Conservation (phyloP, 1,140 invertebrate genomes). For the Heliconius himera region DNA sequence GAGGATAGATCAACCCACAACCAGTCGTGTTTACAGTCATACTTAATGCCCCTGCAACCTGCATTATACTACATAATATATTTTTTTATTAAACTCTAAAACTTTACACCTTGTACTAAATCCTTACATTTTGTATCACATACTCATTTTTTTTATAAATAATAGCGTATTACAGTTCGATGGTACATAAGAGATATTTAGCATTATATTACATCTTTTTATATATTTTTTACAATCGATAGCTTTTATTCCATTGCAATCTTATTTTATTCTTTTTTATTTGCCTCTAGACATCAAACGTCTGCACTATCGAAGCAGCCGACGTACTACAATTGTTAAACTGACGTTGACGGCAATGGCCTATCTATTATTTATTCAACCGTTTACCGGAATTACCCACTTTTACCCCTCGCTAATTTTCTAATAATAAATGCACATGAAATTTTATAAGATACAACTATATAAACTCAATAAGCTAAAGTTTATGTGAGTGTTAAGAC, state of each 20-base stretch:
- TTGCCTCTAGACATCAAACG: background rate
- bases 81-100: too few species aligned
- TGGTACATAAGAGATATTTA: too few species aligned
- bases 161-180: too few species aligned
- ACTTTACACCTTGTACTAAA: too few species aligned
- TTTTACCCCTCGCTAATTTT: background rate
- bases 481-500: background rate
- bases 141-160: too few species aligned
- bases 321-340: background rate
- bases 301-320: background rate
- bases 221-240: background rate
- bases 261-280: background rate
- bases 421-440: background rate
- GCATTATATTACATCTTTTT: too few species aligned
- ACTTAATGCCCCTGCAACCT: too few species aligned
- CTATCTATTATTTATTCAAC: background rate
- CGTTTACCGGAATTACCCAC: background rate
- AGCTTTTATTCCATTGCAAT: background rate
- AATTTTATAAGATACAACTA: background rate
- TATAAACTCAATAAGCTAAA: too few species aligned
- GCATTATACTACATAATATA: too few species aligned
- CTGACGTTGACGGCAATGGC: background rate
- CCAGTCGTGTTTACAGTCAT: too few species aligned
- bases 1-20: too few species aligned
- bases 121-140: too few species aligned